phyloP scores from a whole-genome alignment of 2,888 invertebrate species.

The Blera fallax region DNA sequence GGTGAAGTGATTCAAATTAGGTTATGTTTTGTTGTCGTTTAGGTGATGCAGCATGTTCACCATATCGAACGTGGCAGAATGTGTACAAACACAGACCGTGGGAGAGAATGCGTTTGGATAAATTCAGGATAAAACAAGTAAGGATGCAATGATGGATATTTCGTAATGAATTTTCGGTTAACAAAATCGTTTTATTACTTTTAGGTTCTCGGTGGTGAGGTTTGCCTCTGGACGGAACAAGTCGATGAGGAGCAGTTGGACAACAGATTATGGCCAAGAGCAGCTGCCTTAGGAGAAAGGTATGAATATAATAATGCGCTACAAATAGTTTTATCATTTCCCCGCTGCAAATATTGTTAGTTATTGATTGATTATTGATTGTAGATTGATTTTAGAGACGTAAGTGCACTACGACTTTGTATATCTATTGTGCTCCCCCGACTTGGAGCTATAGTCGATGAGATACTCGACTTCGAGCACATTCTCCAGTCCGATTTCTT shows the following conservation, averaged over 20 bases:
- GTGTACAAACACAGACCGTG: constrained; percentile 92
- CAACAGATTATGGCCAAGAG: constrained; percentile 91
- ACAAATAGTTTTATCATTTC: no score
- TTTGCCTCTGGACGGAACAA: constrained; percentile 93
- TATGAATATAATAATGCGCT: constrained; percentile 60
- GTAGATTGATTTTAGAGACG: no score
- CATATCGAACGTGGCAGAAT: constrained; percentile 93
- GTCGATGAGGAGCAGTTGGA: constrained; percentile 88
- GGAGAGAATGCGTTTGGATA: constrained; percentile 83
- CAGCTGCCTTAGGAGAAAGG: constrained; percentile 91
- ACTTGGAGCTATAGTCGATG: no score
- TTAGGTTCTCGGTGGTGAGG: constrained; percentile 87
- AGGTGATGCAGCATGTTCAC: constrained; percentile 93
- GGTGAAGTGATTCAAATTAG: neutral
- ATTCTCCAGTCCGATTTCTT: no score
- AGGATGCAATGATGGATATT: neutral
- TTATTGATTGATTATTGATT: no score
- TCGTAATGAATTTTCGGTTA: neutral
- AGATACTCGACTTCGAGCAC: no score
- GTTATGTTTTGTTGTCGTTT: neutral
- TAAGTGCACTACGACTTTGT: no score
- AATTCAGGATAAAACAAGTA: constrained; percentile 79
- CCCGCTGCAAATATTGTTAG: no score
- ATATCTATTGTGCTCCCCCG: no score
- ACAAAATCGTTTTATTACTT: neutral